These are phyloP conservation scores for Lapara coniferarum DNA, from an alignment of 2,888 invertebrate genomes.

Conservation along the genomic window DNA sequence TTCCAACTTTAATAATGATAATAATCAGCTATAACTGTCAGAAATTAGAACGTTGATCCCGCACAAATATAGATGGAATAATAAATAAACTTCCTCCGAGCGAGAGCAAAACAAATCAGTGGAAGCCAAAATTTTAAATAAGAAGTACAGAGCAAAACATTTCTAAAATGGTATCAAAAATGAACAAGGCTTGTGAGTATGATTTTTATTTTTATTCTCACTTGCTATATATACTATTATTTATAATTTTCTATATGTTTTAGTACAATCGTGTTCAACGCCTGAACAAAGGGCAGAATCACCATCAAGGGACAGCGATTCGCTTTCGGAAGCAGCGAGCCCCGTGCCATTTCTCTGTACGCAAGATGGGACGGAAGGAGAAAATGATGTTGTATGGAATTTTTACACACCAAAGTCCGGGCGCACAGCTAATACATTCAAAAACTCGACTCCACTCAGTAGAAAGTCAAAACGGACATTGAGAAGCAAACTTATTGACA, in stretches of 20 bases:
- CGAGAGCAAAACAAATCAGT: no score
- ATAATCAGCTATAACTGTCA: no score
- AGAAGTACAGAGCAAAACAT: slow-evolving; percentile 16
- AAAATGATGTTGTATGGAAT: slow-evolving; percentile 80
- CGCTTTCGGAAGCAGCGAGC: slow-evolving; percentile 72
- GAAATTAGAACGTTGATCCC: no score
- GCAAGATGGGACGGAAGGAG: slow-evolving; percentile 78
- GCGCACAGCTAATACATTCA: slow-evolving; percentile 51
- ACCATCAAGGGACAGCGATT: slow-evolving; percentile 74
- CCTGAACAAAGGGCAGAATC: slow-evolving; percentile 69
- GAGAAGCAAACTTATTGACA: slow-evolving; percentile 61
- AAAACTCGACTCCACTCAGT: slow-evolving; percentile 72
- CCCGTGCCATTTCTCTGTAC: slow-evolving; percentile 79
- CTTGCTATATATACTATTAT: neutral
- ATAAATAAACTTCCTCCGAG: no score
- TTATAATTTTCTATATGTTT: neutral
- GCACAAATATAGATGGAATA: no score
- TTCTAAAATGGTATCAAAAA: slow-evolving; percentile 66
- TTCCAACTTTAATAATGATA: no score
- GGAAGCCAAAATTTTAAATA: no score
- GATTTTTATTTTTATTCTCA: neutral
- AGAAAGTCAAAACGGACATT: slow-evolving; percentile 60
- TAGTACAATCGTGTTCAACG: slow-evolving; percentile 73
- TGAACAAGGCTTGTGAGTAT: slow-evolving; percentile 54
- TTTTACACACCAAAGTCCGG: slow-evolving; percentile 78